Evolutionary conservation across 2,888 invertebrate genomes (phyloP).

Genomic region (Heliothis peltigera): DNA sequence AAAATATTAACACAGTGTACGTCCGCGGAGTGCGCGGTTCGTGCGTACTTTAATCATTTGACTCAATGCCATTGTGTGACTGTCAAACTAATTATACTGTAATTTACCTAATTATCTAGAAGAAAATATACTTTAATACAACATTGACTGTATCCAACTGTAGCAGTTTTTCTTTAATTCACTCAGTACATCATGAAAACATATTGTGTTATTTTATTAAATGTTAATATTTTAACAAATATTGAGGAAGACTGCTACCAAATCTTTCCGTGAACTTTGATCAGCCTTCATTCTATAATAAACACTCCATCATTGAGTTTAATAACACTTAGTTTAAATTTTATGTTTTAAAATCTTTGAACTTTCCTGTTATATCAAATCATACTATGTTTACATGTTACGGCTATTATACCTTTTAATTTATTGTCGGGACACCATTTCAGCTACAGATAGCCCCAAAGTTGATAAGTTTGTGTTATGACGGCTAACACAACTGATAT

Average conservation of each 20-base stretch:
- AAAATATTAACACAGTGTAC: constrained; percentile 11
- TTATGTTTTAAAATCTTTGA: no score
- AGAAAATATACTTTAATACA: no score
- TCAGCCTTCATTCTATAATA: neutral
- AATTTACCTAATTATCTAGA: neutral
- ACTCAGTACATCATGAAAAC: no score
- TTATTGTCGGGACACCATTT: no score
- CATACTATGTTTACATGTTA: neutral
- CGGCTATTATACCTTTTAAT: no score
- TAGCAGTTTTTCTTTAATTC: no score
- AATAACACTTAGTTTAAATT: neutral
- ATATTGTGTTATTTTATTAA: neutral
- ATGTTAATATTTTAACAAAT: neutral
- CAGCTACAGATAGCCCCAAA: no score
- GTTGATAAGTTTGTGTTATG: no score
- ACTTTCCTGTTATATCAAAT: neutral
- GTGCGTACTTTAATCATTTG: constrained; percentile 20
- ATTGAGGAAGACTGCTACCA: no score
- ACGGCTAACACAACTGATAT: no score
- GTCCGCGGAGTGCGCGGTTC: constrained; percentile 19
- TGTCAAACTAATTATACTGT: constrained; percentile 6
- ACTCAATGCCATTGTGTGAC: constrained; percentile 22
- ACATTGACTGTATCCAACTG: no score
- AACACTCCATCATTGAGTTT: neutral
- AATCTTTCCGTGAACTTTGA: neutral